Evolutionary conservation across 2,888 invertebrate genomes (phyloP).

Genomic region (Diaperis boleti): DNA sequence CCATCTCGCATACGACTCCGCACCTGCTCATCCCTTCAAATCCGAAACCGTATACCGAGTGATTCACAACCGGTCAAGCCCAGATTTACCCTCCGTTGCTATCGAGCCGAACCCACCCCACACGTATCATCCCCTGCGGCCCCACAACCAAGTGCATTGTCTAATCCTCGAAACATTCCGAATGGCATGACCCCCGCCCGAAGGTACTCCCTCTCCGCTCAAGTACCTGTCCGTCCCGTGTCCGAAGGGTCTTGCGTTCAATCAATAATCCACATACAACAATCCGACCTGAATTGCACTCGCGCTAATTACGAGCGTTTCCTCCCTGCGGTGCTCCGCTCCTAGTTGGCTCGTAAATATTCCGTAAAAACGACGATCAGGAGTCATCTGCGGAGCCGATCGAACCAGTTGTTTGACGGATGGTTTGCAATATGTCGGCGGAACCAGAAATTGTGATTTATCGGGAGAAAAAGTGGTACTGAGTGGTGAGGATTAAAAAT

Average conservation of each 20-base stretch:
- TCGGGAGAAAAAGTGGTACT: not conserved
- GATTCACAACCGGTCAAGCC: not conserved
- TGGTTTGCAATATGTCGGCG: not conserved
- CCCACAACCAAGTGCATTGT: not conserved
- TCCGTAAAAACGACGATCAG: not conserved
- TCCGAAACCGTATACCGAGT: not conserved
- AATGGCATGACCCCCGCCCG: not conserved
- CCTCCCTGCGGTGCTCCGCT: not conserved
- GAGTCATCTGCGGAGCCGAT: constrained; percentile 1
- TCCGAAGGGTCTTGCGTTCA: constrained; percentile 10
- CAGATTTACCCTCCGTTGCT: not conserved
- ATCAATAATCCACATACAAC: constrained; percentile 16
- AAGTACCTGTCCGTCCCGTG: constrained; percentile 14
- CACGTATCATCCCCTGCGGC: constrained; percentile 1
- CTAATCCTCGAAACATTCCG: constrained; percentile 1
- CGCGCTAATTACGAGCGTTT: constrained; percentile 17
- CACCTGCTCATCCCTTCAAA: too few species aligned
- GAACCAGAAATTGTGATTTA: constrained; percentile 4
- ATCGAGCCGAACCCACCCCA: not conserved
- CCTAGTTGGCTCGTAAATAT: not conserved
- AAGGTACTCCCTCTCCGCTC: constrained; percentile 9
- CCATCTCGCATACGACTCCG: too few species aligned
- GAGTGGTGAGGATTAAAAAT: too few species aligned
- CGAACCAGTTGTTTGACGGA: constrained; percentile 4
- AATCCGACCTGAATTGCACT: constrained; percentile 24